These are phyloP conservation scores for Muscicapa striata DNA, from an alignment of 2,797 vertebrate genomes.

Conservation along the genomic window DNA sequence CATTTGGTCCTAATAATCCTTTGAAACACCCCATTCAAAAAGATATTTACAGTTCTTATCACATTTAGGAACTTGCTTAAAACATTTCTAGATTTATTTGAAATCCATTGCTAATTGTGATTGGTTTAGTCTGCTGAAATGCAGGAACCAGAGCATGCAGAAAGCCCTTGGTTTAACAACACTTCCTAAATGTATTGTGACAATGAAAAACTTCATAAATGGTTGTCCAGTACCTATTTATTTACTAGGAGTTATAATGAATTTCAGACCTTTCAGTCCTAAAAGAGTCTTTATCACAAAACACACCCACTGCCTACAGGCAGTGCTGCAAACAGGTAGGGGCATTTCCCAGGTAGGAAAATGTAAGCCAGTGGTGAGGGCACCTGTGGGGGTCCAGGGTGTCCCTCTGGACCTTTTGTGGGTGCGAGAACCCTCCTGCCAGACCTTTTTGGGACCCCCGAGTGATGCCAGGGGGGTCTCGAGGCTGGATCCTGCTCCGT, in stretches of 20 bases:
- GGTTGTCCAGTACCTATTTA: not conserved
- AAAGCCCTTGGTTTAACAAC: not conserved
- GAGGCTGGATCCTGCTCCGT: too few relatives aligned
- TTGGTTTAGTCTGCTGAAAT: not conserved
- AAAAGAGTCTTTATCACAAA: not conserved
- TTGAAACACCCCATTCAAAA: not conserved
- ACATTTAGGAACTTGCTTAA: not conserved
- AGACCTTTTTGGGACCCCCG: too few relatives aligned
- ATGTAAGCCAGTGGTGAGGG: rapidly evolving
- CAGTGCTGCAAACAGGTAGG: rapidly evolving
- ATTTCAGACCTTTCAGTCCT: not conserved
- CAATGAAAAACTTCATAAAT: not conserved
- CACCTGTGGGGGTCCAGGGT: too few relatives aligned
- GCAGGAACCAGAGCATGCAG: not conserved
- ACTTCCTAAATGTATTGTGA: not conserved
- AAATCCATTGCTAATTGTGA: not conserved
- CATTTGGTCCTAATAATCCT: not conserved
- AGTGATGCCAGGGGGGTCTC: too few relatives aligned
- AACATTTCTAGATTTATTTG: not conserved
- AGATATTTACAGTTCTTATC: not conserved
- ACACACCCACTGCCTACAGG: rapidly evolving
- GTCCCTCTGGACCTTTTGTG: too few relatives aligned
- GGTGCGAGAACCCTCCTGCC: too few relatives aligned
- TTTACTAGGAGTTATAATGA: not conserved
- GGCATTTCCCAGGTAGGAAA: not conserved